Evolutionary conservation across 2,113 vertebrate genomes (phyloP), one percentile per base, ranked within the genome.

Genomic region (Gracilinanus agilis): DNA sequence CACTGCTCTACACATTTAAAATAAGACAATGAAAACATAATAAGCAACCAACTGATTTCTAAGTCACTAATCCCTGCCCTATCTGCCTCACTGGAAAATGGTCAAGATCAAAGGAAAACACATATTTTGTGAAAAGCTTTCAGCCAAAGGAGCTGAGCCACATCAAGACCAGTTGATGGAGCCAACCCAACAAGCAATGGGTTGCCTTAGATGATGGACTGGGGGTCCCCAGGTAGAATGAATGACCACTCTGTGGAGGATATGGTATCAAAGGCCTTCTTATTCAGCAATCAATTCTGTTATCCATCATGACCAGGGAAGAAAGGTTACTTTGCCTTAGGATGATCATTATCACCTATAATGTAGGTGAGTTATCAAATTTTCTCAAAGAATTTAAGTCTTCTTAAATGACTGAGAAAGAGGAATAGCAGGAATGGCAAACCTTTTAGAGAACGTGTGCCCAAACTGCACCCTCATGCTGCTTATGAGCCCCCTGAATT

Each of bases 341-440:
- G 16, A 75, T 75, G 13, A 75, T 16, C 19, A 1, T 61, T 12
- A 13, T 13, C 4, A 67, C 61, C 40, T 40, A 23, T 40, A 83
- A 40, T 40, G 34, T 40, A 0, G n/a, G 16, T 83, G 67, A 83
- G n/a, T n/a, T 34, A 83, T 40, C 16, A 83, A 1, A 21, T 19
- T 83, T 83, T 83, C 67, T 83, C 16, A 40, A 83, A 83, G 34
- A 83, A 83, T 16, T 40, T n/a, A 75, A 10, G 44, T 56, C 89
- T 1, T 55, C 56, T 96, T 6, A 44, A 91, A 34, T 83, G 54
- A 90, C 23, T 96, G n/a, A 83, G 89, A 93, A 94, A 54, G 53
- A 88, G 16, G 34, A 88, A 34, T 23, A 83, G 23, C 49, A 49
- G 49, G 5, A 5, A 49, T 49, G 49, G 49, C 49, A 49, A 49